A percentile compares a stretch with the other conserved stretches of the same genome.
Conservation (phyloP, 2,797 vertebrate species). For the Thalassophryne amazonica region DNA sequence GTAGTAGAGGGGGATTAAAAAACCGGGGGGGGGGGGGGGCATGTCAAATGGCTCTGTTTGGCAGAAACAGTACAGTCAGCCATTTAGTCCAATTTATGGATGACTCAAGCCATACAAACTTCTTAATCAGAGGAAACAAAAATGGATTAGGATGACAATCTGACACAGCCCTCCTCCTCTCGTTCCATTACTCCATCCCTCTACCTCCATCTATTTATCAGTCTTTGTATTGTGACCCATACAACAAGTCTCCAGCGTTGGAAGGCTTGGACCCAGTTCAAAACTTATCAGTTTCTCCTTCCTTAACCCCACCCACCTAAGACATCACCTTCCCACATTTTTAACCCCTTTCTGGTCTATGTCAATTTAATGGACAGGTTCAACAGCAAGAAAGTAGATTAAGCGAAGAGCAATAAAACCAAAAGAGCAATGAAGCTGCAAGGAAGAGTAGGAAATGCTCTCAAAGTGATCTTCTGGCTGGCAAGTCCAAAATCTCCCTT, state of each 20-base stretch:
- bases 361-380: conserved; percentile 56
- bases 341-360: conserved; percentile 52
- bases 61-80: conserved; percentile 3
- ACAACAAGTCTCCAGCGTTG: conserved; percentile 19
- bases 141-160: conserved; percentile 4
- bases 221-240: conserved; percentile 14
- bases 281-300: conserved; percentile 5
- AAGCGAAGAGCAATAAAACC: conserved; percentile 10
- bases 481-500: conserved; percentile 34
- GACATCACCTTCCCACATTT: conserved; percentile 11
- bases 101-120: not conserved
- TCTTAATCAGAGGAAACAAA: conserved; percentile 24
- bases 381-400: conserved; percentile 42
- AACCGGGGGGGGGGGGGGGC: not conserved
- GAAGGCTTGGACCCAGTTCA: conserved; percentile 28
- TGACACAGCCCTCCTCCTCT: not conserved
- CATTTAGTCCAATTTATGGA: conserved; percentile 21
- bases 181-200: not conserved
- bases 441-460: conserved; percentile 21
- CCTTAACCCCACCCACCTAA: not conserved
- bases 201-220: conserved; percentile 5
- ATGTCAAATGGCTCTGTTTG: conserved; percentile 13
- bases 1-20: not conserved
- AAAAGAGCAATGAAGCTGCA: conserved; percentile 11
- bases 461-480: conserved; percentile 15